Evolutionary conservation across 53 echinoderm and acorn worm genomes (phyloP).

Genomic region (Crossaster papposus): DNA sequence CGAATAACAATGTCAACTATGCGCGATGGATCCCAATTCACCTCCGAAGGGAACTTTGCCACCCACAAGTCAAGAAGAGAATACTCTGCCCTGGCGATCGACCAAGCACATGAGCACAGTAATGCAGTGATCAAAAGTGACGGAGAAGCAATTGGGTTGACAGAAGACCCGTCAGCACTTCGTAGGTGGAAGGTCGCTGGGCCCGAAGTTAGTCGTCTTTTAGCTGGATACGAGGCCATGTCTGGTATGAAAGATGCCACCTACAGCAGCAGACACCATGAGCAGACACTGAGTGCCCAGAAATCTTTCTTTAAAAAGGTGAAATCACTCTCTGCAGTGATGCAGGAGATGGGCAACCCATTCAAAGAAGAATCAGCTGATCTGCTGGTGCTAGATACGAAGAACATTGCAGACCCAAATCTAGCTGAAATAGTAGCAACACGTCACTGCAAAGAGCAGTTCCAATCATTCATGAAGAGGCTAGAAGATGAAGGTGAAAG

Average conservation of each 20-base stretch:
- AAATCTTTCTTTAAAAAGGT: slow-evolving; percentile 48
- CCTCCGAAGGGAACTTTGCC: slow-evolving; percentile 55
- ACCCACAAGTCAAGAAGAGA: slow-evolving; percentile 46
- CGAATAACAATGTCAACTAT: slow-evolving; percentile 63
- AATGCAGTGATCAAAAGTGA: slow-evolving; percentile 64
- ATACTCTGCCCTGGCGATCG: slow-evolving; percentile 56
- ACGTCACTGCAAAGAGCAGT: slow-evolving; percentile 16
- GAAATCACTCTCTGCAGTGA: slow-evolving; percentile 4
- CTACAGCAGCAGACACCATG: slow-evolving; percentile 58
- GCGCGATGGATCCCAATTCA: slow-evolving; percentile 64
- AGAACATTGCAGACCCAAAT: slow-evolving; percentile 38
- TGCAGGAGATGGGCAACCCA: slow-evolving; percentile 63
- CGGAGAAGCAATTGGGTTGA: slow-evolving; percentile 46
- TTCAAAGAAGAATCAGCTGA: slow-evolving; percentile 14
- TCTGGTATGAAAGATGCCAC: not conserved
- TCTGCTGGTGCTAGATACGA: slow-evolving; percentile 46
- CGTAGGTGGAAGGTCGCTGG: slow-evolving; percentile 58
- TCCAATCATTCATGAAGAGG: no score
- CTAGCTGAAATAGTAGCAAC: not conserved
- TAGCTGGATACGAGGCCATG: slow-evolving; percentile 45
- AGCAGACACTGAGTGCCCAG: slow-evolving; percentile 57
- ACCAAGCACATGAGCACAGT: slow-evolving; percentile 64
- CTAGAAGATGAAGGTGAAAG: no score
- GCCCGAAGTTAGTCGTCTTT: slow-evolving; percentile 56
- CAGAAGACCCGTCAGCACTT: no score